Evolutionary conservation across 2,888 invertebrate species (phyloP), one percentile per base, ranked within the genome.

Genomic region (Tinea pellionella): DNA sequence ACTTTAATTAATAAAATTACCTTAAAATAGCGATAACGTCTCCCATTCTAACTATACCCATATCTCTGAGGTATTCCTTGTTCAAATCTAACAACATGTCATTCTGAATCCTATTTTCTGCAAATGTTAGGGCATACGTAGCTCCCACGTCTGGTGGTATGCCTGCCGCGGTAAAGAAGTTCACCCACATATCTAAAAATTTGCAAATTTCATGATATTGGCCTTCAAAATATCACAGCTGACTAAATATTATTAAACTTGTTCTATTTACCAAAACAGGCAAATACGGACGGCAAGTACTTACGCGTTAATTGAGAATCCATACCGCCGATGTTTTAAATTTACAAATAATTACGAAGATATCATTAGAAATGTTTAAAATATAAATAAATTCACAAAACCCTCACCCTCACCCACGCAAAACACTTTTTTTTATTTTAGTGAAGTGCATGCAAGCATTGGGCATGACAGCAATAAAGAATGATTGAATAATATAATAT

Each of bases 81-180:
- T 93, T 95, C 12, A 97, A 83, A 67, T 97, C 96, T 63, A 93
- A 82, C 60, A 97, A 75, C 96, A 96, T 96, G 67, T 95, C 93
- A 65, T 90, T 91, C 71, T 93, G 92, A 62, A 97, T 97, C 29
- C 96, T 89, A 77, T 97, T 95, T 71, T 96, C 94, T 0, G 93
- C 91, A 74, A 97, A 97, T 7, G 93, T 92, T 18, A 95, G 90
- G 0, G 96, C 96, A 78, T 97, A 96, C 61, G 92, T 92, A 0
- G 94, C 94, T 0, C 94, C 92, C 59, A 92, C 92, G 56, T 92
- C 92, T 0, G 92, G 88, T 0, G 95, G 94, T 64, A 97, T 93
- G 1, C 96, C 95, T 11, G 96, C 94, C 47, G 93, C 91, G 60
- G 92, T 91, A 82, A 97, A 97, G 74, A 97, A 97, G 67, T 90